phyloP scores from a whole-genome alignment of 2,113 vertebrate species.

The Lontra canadensis region DNA sequence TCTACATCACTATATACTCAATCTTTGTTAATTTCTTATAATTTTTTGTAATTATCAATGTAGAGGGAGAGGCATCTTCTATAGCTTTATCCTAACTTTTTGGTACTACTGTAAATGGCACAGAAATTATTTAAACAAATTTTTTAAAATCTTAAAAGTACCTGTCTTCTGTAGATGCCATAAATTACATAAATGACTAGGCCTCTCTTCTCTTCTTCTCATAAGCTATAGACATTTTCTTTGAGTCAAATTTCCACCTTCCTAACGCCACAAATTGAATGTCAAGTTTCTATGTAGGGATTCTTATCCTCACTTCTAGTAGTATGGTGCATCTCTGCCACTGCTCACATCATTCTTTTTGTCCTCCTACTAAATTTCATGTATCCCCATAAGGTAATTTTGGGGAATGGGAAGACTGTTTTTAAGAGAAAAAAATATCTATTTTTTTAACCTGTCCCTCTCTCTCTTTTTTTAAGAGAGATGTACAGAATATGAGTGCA shows the following conservation, averaged over 20 bases:
- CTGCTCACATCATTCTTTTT: not conserved
- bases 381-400: not conserved
- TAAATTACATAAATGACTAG: not conserved
- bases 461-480: not conserved
- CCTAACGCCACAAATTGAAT: not conserved
- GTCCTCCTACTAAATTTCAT: not conserved
- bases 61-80: not conserved
- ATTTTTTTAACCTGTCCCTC: not conserved
- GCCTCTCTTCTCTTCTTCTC: not conserved
- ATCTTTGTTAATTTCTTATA: not conserved
- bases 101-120: not conserved
- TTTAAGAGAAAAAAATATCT: not conserved
- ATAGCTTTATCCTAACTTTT: not conserved
- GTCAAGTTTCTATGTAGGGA: not conserved
- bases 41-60: not conserved
- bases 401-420: not conserved
- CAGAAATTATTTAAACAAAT: not conserved
- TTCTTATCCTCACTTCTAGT: not conserved
- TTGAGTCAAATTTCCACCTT: not conserved
- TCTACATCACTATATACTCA: not conserved
- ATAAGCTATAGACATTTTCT: not conserved
- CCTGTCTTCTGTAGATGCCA: not conserved
- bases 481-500: not conserved
- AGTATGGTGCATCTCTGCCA: not conserved
- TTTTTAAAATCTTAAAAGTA: not conserved